Base-by-base conservation (phyloP, 2,797 vertebrate species). In the Chromobotia macracanthus region DNA sequence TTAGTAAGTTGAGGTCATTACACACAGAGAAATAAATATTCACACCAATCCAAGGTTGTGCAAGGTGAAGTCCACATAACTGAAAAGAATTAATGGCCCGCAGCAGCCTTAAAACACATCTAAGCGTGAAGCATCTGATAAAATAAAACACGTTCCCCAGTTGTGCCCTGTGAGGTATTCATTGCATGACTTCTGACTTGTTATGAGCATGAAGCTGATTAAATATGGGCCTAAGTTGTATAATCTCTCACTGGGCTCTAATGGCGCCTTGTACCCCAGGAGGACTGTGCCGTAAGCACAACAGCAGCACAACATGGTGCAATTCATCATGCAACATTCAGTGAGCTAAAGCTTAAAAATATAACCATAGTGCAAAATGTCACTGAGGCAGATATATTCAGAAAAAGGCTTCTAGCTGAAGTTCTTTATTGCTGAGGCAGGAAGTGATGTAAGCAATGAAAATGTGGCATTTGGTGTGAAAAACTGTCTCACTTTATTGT, bases 31-130 rank as follows among this genome's bases (percentile, higher is more conserved):
- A 56, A 80, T 56, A 13, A 21, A n/a, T 60, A 18, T 5, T 25
- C 5, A 21, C 18, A 28, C 8, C 38, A 58, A 23, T 41, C 16
- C 12, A 87, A 83, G 23, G 73, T 81, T n/a, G 46, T 4, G 58
- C 7, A 60, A 63, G 73, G 58, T 80, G 72, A 50, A 76, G 80
- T 87, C 82, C 71, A 74, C 0, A 10, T 83, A 75, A 81, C 80
- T 77, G 79, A 77, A 86, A 87, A 82, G 89, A 88, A 88, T 89
- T 85, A 87, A 35, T 38, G 28, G 19, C 44, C 28, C 64, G 18
- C 55, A 70, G 64, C 21, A 60, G 35, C 55, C 65, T 55, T 71
- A 63, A 77, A 72, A 75, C 60, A 72, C 13, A 75, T 16, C 28
- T 3, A 21, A 56, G 66, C 53, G 53, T 56, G 66, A 83, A 67